Conservation (phyloP, 2,113 vertebrate genomes). For the Vimba vimba region DNA sequence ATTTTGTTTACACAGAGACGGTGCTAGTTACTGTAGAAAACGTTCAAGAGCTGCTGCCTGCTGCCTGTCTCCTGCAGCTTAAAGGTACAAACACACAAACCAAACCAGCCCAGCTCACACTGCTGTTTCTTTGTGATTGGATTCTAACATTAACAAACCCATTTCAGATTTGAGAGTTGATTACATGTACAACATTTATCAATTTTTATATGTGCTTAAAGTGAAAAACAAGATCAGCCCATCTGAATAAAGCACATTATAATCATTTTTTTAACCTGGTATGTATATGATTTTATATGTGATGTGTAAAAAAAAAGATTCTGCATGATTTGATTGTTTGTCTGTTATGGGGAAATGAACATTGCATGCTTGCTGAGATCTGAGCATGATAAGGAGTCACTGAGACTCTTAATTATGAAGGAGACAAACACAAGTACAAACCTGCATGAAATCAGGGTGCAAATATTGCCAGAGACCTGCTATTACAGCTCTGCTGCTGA, state of each 20-base stretch:
- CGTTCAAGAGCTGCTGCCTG: conserved; percentile 94
- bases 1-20: conserved; percentile 98
- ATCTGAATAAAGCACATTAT: neutral
- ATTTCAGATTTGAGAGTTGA: neutral
- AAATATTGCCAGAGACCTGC: conserved; percentile 1
- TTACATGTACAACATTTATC: neutral
- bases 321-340: neutral
- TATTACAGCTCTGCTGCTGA: neutral
- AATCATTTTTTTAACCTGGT: neutral
- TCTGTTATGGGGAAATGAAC: neutral
- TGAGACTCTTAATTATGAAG: neutral
- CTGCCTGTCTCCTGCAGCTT: conserved; percentile 93
- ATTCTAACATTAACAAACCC: neutral
- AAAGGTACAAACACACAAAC: conserved; percentile 83
- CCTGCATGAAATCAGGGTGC: neutral
- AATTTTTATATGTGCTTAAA: neutral
- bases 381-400: neutral
- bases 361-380: neutral
- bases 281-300: neutral
- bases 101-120: conserved; percentile 27
- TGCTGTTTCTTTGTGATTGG: neutral
- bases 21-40: conserved; percentile 98
- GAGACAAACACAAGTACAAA: conserved; percentile 4
- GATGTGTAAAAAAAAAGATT: no score
- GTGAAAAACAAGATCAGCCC: neutral